Evolutionary conservation across 2,888 invertebrate species (phyloP).

Genomic region (Orchestes rusci): DNA sequence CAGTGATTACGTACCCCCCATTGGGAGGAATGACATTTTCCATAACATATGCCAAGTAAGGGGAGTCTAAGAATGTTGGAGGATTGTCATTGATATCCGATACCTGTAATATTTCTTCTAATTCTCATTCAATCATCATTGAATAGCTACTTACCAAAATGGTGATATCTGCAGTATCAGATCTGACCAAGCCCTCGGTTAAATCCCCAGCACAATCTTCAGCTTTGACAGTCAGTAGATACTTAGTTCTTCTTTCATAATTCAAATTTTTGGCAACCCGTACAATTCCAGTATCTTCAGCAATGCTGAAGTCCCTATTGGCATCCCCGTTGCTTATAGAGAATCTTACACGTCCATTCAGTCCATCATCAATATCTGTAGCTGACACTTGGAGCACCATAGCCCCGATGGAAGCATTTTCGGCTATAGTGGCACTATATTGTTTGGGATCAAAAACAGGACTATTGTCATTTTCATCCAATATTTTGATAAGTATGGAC

Average conservation of each 20-base stretch:
- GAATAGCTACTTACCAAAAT: slow-evolving; percentile 50
- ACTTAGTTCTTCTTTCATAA: slow-evolving; percentile 82
- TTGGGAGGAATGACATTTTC: slow-evolving; percentile 82
- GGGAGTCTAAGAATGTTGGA: slow-evolving; percentile 90
- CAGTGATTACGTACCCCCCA: slow-evolving; percentile 66
- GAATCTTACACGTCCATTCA: slow-evolving; percentile 87
- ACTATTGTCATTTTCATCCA: slow-evolving; percentile 87
- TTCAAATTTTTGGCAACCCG: slow-evolving; percentile 89
- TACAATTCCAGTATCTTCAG: slow-evolving; percentile 86
- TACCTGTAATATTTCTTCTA: slow-evolving; percentile 39
- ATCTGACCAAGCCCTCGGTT: slow-evolving; percentile 49
- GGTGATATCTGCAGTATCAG: slow-evolving; percentile 72
- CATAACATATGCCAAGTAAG: slow-evolving; percentile 88
- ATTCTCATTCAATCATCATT: too few species aligned
- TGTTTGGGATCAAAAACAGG: slow-evolving; percentile 85
- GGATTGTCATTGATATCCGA: slow-evolving; percentile 92
- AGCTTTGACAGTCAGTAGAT: slow-evolving; percentile 75
- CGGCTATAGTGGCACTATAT: slow-evolving; percentile 83
- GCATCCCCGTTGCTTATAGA: slow-evolving; percentile 84
- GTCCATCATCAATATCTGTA: slow-evolving; percentile 80
- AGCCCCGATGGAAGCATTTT: slow-evolving; percentile 90
- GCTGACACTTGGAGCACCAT: slow-evolving; percentile 86
- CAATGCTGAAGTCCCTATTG: slow-evolving; percentile 85
- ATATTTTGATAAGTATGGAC: slow-evolving; percentile 62
- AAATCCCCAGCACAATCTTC: slow-evolving; percentile 80